Evolutionary conservation across 2,113 vertebrate genomes (phyloP).

Genomic region (Agapornis roseicollis): DNA sequence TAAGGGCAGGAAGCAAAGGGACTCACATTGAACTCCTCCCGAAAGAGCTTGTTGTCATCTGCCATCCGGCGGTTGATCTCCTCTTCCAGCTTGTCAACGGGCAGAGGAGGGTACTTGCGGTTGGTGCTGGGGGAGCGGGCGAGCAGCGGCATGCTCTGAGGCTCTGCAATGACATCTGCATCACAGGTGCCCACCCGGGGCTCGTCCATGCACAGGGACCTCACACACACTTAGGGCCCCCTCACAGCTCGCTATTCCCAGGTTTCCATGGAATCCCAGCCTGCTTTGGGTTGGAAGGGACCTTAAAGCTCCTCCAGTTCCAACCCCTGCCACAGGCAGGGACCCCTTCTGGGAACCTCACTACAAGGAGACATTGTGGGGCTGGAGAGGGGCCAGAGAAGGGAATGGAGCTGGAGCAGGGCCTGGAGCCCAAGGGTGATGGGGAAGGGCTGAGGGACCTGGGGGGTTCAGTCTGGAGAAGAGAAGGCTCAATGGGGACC

Average conservation of each 20-base stretch:
- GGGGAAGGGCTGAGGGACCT: background rate
- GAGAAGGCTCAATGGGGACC: too few relatives aligned
- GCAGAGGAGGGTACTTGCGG: constrained; percentile 94
- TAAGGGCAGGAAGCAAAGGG: background rate
- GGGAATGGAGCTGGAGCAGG: fast-evolving
- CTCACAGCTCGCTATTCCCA: fast-evolving
- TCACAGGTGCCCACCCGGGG: background rate
- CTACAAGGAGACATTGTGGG: background rate
- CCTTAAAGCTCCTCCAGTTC: background rate
- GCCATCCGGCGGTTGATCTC: constrained; percentile 98
- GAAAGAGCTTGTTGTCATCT: constrained; percentile 97
- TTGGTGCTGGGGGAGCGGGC: constrained; percentile 97
- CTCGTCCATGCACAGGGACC: fast-evolving
- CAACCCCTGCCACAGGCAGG: background rate
- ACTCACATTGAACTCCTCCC: constrained; percentile 96
- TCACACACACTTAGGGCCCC: fast-evolving
- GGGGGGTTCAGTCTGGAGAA: background rate
- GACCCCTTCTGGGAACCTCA: background rate
- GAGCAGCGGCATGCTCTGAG: constrained; percentile 94
- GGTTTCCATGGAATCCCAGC: fast-evolving
- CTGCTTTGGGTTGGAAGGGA: background rate
- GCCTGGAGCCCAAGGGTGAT: background rate
- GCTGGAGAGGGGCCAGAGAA: background rate
- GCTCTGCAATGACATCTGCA: constrained; percentile 74
- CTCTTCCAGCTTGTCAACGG: constrained; percentile 95